These are phyloP conservation scores for Callospermophilus lateralis DNA, from an alignment of 2,113 vertebrate species.

Conservation along the genomic window DNA sequence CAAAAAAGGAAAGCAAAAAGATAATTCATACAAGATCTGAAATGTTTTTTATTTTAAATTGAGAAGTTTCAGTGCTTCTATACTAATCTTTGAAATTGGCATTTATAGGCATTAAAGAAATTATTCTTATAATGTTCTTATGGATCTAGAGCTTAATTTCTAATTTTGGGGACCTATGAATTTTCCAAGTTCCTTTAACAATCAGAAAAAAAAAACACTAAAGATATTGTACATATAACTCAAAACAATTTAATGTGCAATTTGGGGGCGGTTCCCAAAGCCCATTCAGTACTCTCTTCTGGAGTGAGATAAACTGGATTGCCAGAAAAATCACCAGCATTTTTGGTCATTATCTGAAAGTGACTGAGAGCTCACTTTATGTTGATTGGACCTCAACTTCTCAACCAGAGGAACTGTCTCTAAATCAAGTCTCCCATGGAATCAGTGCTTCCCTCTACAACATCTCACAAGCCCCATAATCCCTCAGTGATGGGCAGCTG, in stretches of 20 bases:
- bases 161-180: neutral
- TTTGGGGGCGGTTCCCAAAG: neutral
- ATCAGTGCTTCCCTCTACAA: neutral
- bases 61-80: neutral
- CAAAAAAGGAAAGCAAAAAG: neutral
- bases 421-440: neutral
- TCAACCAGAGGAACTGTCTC: neutral
- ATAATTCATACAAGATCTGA: neutral
- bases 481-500: neutral
- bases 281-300: neutral
- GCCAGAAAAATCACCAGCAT: neutral
- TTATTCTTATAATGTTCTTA: neutral
- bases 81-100: constrained; percentile 15
- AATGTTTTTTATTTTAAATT: neutral
- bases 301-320: neutral
- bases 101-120: constrained; percentile 1
- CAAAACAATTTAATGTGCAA: neutral
- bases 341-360: constrained; percentile 33
- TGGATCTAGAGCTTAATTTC: neutral
- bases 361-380: neutral
- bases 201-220: neutral
- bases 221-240: neutral
- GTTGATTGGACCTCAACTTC: neutral
- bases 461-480: neutral
- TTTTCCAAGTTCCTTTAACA: constrained; percentile 48